Conservation (phyloP, 2,113 vertebrate species). For the Madoqua kirkii region DNA sequence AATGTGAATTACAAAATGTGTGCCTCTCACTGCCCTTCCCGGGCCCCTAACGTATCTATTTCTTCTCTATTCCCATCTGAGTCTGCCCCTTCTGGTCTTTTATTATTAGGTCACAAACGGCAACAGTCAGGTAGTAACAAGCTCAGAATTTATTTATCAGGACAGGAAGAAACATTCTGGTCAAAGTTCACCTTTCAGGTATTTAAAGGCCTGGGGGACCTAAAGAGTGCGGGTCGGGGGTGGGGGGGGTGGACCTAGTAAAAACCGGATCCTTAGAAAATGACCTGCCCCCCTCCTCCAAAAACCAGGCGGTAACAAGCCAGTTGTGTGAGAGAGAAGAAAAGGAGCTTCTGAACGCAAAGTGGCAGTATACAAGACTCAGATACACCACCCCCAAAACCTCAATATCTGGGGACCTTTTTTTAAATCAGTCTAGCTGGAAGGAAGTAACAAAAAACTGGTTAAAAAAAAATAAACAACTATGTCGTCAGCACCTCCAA, state of each 20-base stretch:
- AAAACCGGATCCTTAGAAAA: not conserved
- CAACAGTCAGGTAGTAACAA: not conserved
- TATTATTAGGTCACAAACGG: constrained; percentile 12
- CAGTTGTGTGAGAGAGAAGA: not conserved
- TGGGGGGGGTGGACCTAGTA: not conserved
- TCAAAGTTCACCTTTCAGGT: constrained; percentile 44
- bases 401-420: not conserved
- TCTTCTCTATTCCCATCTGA: not conserved
- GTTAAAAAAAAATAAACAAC: not conserved
- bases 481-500: not conserved
- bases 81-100: not conserved
- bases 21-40: not conserved
- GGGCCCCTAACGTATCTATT: not conserved
- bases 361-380: not conserved
- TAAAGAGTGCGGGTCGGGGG: not conserved
- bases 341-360: not conserved
- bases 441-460: not conserved
- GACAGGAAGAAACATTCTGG: constrained; percentile 33
- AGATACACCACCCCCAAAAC: not conserved
- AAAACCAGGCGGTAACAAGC: not conserved
- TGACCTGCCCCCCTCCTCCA: not conserved
- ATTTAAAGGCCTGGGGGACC: not conserved
- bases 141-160: not conserved
- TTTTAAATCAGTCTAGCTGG: not conserved
- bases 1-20: not conserved